Evolutionary conservation across 2,888 invertebrate species (phyloP).

Genomic region (Theristus sp.): DNA sequence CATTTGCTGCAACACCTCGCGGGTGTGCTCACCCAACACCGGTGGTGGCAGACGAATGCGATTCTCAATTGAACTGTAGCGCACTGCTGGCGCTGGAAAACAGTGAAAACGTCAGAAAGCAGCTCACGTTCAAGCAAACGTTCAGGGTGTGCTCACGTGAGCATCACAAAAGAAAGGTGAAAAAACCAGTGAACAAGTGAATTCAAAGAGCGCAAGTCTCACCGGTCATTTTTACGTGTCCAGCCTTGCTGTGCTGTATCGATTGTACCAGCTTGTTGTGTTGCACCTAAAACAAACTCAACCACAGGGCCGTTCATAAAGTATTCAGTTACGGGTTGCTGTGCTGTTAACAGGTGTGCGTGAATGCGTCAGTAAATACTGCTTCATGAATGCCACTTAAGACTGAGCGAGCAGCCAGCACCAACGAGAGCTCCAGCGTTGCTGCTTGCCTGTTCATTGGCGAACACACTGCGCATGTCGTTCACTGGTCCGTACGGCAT

Average conservation of each 20-base stretch:
- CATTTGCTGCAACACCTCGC: conserved; percentile 43
- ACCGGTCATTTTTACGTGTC: not conserved
- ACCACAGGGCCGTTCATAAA: too few species aligned
- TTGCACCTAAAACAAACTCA: not conserved
- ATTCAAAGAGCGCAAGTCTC: not conserved
- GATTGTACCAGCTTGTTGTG: not conserved
- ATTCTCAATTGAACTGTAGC: conserved; percentile 53
- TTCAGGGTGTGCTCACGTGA: too few species aligned
- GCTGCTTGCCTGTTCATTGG: conserved; percentile 49
- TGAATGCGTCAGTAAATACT: too few species aligned
- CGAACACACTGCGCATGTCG: conserved; percentile 59
- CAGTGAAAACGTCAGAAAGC: not conserved
- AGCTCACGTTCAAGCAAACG: too few species aligned
- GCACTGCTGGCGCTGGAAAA: conserved; percentile 55
- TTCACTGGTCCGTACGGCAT: conserved; percentile 76
- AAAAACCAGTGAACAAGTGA: too few species aligned
- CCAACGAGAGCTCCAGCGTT: too few species aligned
- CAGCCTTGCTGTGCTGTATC: not conserved
- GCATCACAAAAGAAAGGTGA: too few species aligned
- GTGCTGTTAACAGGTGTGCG: too few species aligned
- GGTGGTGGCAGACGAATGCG: conserved; percentile 55
- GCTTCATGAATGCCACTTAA: too few species aligned
- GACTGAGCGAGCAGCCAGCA: too few species aligned
- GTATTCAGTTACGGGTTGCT: too few species aligned
- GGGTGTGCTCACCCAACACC: conserved; percentile 65